These are phyloP conservation scores for Mola mola DNA, from an alignment of 2,113 vertebrate genomes.

Conservation along the genomic window DNA sequence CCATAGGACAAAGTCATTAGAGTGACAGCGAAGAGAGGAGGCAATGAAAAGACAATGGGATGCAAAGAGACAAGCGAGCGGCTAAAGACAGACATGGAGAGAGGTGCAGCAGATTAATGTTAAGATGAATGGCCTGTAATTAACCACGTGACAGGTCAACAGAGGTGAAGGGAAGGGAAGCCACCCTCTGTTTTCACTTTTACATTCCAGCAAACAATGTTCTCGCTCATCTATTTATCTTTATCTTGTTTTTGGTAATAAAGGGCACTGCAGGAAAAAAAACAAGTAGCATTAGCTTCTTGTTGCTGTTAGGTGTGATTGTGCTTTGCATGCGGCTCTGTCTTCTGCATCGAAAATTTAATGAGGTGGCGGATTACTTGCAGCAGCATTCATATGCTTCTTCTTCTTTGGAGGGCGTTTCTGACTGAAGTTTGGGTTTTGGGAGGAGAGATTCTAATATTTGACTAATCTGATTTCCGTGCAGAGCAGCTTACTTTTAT, in stretches of 20 bases:
- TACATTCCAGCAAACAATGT: constrained; percentile 22
- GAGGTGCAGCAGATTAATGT: constrained; percentile 51
- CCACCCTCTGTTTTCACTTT: constrained; percentile 40
- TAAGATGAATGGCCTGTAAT: constrained; percentile 59
- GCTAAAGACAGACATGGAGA: constrained; percentile 20
- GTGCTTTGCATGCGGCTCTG: constrained; percentile 13
- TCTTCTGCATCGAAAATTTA: too few relatives aligned
- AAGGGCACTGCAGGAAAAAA: constrained; percentile 23
- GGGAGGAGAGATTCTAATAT: constrained; percentile 23
- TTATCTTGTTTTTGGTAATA: constrained; percentile 27
- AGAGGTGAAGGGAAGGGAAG: constrained; percentile 27
- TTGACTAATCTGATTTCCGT: constrained; percentile 14
- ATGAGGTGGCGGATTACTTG: too few relatives aligned
- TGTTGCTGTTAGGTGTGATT: constrained; percentile 19
- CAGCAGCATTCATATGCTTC: too few relatives aligned
- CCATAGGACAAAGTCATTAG: constrained; percentile 24
- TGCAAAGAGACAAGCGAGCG: constrained; percentile 7
- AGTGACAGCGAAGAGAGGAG: constrained; percentile 13
- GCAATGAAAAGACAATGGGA: constrained; percentile 36
- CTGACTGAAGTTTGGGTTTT: not conserved
- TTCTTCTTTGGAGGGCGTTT: not conserved
- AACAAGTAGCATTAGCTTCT: not conserved
- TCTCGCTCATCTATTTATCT: constrained; percentile 29
- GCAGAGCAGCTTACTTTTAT: constrained; percentile 17
- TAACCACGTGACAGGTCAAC: constrained; percentile 57